Evolutionary conservation across 1,140 invertebrate species (phyloP).

Genomic region (Orchestia grillus): DNA sequence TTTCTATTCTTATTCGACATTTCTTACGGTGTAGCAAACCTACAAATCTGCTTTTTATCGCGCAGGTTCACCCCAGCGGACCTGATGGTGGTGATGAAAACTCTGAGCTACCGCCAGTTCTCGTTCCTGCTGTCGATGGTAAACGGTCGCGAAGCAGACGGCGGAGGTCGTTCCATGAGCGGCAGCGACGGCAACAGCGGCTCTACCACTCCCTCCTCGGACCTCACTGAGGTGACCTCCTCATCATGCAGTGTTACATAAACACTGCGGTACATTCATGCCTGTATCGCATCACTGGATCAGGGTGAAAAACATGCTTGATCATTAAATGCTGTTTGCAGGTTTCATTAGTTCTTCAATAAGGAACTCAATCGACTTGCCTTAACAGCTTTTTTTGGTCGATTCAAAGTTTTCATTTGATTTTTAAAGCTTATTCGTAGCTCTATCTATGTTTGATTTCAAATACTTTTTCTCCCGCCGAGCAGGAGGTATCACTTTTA

Average conservation of each 20-base stretch:
- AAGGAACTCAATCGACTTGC: background rate
- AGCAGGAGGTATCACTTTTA: no score
- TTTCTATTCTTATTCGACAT: no score
- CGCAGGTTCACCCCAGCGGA: conserved; percentile 67
- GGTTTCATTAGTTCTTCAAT: background rate
- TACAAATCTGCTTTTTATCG: background rate
- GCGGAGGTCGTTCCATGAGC: conserved; percentile 59
- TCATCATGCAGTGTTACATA: background rate
- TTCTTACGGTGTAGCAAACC: background rate
- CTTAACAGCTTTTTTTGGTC: background rate
- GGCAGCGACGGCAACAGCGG: conserved; percentile 62
- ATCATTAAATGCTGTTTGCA: no score
- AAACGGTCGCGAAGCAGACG: conserved; percentile 56
- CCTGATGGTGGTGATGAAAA: conserved; percentile 67
- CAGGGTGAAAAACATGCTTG: no score
- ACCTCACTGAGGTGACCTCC: conserved; percentile 64
- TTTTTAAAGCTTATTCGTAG: background rate
- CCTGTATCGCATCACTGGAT: no score
- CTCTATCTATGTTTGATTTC: background rate
- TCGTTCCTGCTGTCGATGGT: conserved; percentile 67
- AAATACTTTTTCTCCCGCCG: no score
- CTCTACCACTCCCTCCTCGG: conserved; percentile 63
- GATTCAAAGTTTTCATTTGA: background rate
- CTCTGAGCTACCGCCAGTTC: conserved; percentile 66
- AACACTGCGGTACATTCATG: no score